Conservation (phyloP, 2,797 vertebrate genomes). For the Gymnodraco acuticeps region DNA sequence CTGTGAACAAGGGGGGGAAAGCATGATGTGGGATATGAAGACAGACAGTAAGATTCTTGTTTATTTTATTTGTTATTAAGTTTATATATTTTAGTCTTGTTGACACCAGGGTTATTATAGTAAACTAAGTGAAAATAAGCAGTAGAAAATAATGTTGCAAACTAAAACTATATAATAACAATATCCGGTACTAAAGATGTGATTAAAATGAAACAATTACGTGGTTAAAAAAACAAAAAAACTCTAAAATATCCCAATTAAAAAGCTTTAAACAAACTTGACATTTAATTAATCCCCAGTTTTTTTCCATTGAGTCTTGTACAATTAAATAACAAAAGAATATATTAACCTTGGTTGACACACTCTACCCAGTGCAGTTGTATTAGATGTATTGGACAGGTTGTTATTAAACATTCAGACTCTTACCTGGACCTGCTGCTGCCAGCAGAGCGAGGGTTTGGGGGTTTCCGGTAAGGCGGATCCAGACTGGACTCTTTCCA, state of each 20-base stretch:
- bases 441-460: constrained; percentile 76
- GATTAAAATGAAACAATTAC: too few species aligned
- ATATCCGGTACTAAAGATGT: too few species aligned
- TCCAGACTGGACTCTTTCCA: constrained; percentile 94
- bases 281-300: too few species aligned
- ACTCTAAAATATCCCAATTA: too few species aligned
- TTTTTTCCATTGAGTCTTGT: too few species aligned
- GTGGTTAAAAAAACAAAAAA: too few species aligned
- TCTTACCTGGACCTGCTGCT: constrained; percentile 89
- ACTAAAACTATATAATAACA: too few species aligned
- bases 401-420: neutral
- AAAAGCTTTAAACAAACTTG: too few species aligned
- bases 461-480: constrained; percentile 88
- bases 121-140: too few species aligned
- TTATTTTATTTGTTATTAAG: neutral
- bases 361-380: neutral
- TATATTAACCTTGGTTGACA: too few species aligned
- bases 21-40: constrained; percentile 6
- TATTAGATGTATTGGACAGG: neutral
- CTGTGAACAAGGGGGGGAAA: constrained; percentile 27
- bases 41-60: neutral
- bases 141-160: too few species aligned
- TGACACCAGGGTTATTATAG: neutral
- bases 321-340: too few species aligned
- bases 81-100: neutral